Percentiles rank a stretch among this genome's conserved stretches.
Evolutionary conservation across 2,888 invertebrate species (phyloP).

Genomic region (Tetranychus truncatus): DNA sequence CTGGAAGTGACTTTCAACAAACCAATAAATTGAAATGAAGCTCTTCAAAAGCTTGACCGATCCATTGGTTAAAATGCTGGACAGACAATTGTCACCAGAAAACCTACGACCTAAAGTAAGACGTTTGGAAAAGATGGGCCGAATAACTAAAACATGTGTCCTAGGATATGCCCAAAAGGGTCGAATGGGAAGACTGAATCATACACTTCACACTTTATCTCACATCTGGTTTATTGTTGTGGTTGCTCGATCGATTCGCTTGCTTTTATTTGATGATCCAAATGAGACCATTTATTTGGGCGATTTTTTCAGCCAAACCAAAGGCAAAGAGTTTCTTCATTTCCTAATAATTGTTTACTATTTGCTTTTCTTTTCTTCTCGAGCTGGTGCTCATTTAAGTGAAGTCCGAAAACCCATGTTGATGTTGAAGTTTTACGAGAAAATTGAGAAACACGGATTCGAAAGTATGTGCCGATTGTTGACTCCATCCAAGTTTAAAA

Average conservation of each 20-base stretch:
- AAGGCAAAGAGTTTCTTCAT: conserved; percentile 49
- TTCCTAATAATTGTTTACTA: conserved; percentile 37
- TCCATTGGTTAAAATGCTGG: too few relatives aligned
- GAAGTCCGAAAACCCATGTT: not conserved
- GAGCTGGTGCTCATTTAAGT: not conserved
- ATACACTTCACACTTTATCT: not conserved
- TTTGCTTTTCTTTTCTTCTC: conserved; percentile 41
- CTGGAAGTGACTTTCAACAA: too few relatives aligned
- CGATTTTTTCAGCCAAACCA: conserved; percentile 29
- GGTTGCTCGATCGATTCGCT: not conserved
- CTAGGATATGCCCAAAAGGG: not conserved
- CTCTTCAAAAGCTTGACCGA: too few relatives aligned
- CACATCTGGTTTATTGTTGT: not conserved
- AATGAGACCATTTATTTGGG: not conserved
- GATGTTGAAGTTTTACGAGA: not conserved
- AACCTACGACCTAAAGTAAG: not conserved
- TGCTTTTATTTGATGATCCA: not conserved
- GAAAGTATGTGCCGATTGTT: not conserved
- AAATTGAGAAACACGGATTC: not conserved
- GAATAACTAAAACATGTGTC: not conserved
- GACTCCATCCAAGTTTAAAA: not conserved
- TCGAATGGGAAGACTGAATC: not conserved
- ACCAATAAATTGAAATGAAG: too few relatives aligned
- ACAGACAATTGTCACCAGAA: not conserved
- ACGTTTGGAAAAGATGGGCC: not conserved